These are phyloP conservation scores for Pegoplata infirma DNA, from an alignment of 2,888 invertebrate genomes.

Conservation along the genomic window DNA sequence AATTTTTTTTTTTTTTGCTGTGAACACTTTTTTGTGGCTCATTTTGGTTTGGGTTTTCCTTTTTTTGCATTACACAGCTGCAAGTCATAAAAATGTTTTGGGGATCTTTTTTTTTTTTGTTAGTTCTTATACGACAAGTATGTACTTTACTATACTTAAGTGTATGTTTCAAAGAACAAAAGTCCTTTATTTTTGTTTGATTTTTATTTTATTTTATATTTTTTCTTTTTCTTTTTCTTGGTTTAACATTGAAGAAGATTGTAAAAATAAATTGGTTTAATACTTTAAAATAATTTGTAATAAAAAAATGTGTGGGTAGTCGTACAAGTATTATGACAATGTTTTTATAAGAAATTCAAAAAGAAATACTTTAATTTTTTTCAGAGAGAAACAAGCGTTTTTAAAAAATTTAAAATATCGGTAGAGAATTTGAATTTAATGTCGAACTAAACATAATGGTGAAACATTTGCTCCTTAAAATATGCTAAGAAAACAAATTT, in stretches of 20 bases:
- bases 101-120: too few relatives aligned
- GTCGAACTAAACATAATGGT: too few relatives aligned
- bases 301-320: not conserved
- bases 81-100: slow-evolving; percentile 32
- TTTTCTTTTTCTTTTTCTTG: not conserved
- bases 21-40: too few relatives aligned
- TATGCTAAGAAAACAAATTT: too few relatives aligned
- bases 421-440: too few relatives aligned
- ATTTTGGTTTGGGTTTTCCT: too few relatives aligned
- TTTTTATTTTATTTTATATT: too few relatives aligned
- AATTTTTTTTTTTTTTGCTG: not conserved
- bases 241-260: not conserved
- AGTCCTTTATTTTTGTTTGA: not conserved
- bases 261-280: not conserved
- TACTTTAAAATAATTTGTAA: not conserved
- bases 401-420: too few relatives aligned
- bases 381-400: too few relatives aligned
- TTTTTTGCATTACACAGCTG: slow-evolving; percentile 17
- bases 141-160: not conserved
- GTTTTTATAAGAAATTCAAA: not conserved
- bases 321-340: not conserved
- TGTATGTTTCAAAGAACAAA: not conserved
- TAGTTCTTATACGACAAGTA: not conserved
- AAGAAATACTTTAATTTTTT: not conserved
- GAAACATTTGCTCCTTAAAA: too few relatives aligned